phyloP scores from a whole-genome alignment of 2,888 invertebrate species.

The Elmis aenea region DNA sequence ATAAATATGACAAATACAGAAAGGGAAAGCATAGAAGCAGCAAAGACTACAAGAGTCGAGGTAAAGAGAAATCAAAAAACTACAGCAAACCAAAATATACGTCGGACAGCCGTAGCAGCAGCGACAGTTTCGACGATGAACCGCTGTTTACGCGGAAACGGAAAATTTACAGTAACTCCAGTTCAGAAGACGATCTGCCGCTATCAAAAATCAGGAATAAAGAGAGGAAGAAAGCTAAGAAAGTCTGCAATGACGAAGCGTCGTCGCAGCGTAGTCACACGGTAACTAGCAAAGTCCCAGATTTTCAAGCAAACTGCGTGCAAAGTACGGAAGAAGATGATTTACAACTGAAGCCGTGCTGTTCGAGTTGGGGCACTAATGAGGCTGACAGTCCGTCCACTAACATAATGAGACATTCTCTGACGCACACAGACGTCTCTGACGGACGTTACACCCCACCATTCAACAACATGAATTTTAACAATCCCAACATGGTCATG shows the following conservation, averaged over 20 bases:
- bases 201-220: constrained; percentile 9
- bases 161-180: too few species aligned
- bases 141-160: constrained; percentile 1
- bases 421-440: too few species aligned
- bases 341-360: constrained; percentile 10
- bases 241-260: neutral
- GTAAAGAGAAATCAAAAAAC: constrained; percentile 7
- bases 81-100: neutral
- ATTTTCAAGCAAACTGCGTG: neutral
- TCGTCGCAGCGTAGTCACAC: constrained; percentile 7
- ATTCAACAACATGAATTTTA: too few species aligned
- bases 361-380: constrained; percentile 11
- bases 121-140: constrained; percentile 9
- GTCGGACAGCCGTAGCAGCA: too few species aligned
- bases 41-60: constrained; percentile 4
- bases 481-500: too few species aligned
- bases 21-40: constrained; percentile 9
- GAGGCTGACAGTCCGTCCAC: too few species aligned
- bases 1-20: constrained; percentile 11
- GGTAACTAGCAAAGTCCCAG: constrained; percentile 8
- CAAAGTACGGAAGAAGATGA: neutral
- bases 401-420: too few species aligned
- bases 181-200: constrained; percentile 13
- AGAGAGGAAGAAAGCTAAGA: constrained; percentile 8
- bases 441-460: too few species aligned